Conservation (phyloP, 2,113 vertebrate species). For the Gobio gobio region DNA sequence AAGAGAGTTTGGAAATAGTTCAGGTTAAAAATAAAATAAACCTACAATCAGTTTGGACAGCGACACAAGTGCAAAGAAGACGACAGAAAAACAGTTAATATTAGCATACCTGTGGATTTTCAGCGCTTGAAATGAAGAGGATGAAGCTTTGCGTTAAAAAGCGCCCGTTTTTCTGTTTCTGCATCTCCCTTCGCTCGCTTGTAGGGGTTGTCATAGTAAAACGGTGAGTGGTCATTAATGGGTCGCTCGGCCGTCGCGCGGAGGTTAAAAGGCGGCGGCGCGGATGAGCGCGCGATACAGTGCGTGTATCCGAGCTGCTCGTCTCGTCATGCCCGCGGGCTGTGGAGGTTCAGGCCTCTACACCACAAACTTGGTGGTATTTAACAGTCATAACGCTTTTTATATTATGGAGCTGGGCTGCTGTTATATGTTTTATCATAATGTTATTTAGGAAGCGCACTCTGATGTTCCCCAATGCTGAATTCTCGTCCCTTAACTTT, state of each 20-base stretch:
- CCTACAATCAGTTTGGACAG: background rate
- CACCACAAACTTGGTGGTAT: constrained; percentile 1
- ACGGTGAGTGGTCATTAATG: constrained; percentile 38
- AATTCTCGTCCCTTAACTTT: background rate
- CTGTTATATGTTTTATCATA: background rate
- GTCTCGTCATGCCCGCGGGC: constrained; percentile 42
- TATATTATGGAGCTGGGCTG: background rate
- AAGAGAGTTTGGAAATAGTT: background rate
- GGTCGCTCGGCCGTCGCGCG: constrained; percentile 32
- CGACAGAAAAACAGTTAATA: background rate
- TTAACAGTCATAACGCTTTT: background rate
- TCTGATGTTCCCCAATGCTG: background rate
- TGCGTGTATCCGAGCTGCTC: constrained; percentile 24
- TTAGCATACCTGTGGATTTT: background rate
- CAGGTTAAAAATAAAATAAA: background rate
- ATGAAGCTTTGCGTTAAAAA: background rate
- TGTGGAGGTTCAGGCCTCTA: constrained; percentile 9
- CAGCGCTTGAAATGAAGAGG: constrained; percentile 3
- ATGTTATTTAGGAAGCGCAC: background rate
- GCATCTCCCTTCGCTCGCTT: background rate
- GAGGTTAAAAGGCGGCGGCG: constrained; percentile 57
- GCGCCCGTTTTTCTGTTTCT: background rate
- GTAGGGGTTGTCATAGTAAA: constrained; percentile 32
- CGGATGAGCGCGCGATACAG: constrained; percentile 7
- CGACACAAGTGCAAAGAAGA: background rate